phyloP scores from a whole-genome alignment of 2,113 vertebrate genomes.

The Dissostichus mawsoni region DNA sequence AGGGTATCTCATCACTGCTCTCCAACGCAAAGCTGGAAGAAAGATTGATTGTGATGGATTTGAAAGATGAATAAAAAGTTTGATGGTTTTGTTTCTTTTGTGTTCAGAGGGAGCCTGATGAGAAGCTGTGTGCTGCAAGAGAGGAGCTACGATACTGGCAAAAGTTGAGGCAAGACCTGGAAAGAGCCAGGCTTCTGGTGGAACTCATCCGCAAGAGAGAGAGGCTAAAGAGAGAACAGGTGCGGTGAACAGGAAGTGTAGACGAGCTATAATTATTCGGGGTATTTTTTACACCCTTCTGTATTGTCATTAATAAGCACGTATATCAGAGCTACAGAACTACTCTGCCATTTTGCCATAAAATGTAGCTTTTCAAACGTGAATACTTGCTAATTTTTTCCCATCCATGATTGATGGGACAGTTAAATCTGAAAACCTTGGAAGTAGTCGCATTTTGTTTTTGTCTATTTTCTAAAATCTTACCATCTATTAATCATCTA shows the following conservation, averaged over 20 bases:
- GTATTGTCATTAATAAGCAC: background rate
- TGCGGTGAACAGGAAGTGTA: slow-evolving; percentile 52
- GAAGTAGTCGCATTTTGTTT: too few relatives aligned
- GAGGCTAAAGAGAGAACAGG: slow-evolving; percentile 97
- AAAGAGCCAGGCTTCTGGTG: slow-evolving; percentile 93
- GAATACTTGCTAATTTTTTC: too few relatives aligned
- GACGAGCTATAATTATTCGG: background rate
- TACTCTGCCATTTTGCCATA: too few relatives aligned
- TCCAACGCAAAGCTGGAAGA: background rate
- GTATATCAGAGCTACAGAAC: background rate
- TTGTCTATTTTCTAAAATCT: background rate
- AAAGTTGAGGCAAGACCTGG: slow-evolving; percentile 95
- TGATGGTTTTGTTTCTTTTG: background rate
- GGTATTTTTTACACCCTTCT: background rate
- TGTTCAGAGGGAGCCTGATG: slow-evolving; percentile 91
- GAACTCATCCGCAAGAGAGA: slow-evolving; percentile 98
- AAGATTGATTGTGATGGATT: background rate
- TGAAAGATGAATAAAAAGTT: background rate
- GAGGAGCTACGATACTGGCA: slow-evolving; percentile 98
- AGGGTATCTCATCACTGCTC: background rate
- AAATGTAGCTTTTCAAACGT: too few relatives aligned
- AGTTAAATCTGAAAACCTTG: too few relatives aligned
- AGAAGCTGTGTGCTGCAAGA: slow-evolving; percentile 92
- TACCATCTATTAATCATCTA: background rate
- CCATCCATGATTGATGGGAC: too few relatives aligned